These are phyloP conservation scores for Apus apus DNA, from an alignment of 2,113 vertebrate species.

Conservation along the genomic window DNA sequence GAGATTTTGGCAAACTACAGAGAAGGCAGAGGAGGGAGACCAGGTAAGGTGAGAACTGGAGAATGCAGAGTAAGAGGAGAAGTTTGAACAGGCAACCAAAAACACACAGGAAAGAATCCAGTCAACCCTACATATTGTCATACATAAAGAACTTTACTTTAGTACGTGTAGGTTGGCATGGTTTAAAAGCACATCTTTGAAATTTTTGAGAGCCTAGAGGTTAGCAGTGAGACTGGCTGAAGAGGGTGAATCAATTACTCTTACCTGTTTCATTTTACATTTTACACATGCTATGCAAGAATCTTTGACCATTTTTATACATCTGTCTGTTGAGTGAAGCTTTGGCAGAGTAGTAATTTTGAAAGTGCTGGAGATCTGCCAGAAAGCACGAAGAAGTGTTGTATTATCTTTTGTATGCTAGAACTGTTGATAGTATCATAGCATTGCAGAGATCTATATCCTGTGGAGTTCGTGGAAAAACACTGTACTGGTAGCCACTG, in stretches of 20 bases:
- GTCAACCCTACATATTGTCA: background rate
- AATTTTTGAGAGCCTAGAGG: background rate
- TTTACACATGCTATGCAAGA: background rate
- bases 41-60: background rate
- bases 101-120: background rate
- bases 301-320: background rate
- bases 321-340: background rate
- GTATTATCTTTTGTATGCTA: background rate
- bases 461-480: background rate
- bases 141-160: background rate
- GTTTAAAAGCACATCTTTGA: background rate
- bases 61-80: background rate
- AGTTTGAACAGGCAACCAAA: background rate
- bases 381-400: background rate
- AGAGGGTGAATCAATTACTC: background rate
- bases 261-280: constrained; percentile 22
- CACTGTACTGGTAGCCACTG: background rate
- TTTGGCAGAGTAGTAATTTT: background rate
- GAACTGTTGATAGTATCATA: background rate
- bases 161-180: background rate
- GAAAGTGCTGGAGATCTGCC: background rate
- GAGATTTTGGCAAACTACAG: background rate
- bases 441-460: background rate
- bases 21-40: background rate
- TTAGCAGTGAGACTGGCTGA: background rate